Conservation (phyloP, 53 echinoderm and acorn worm species). For the Patiria pectinifera region DNA sequence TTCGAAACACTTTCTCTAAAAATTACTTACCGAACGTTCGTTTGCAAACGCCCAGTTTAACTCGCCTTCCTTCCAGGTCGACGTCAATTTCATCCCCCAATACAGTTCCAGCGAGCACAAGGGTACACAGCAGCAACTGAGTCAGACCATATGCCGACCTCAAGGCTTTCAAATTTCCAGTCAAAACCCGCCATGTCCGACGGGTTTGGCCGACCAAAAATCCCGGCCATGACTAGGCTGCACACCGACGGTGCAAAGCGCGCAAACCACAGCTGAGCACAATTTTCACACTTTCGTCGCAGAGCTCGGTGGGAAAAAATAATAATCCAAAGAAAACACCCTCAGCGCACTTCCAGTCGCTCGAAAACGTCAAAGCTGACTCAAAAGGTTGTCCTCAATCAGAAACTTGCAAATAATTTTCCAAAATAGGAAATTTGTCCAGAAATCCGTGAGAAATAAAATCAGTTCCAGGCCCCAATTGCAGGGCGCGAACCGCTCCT, state of each 20-base stretch:
- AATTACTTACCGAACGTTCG: conserved; percentile 11
- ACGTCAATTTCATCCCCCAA: conserved; percentile 3
- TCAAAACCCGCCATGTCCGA: conserved; percentile 23
- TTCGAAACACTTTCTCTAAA: background rate
- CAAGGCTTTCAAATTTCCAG: background rate
- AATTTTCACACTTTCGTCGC: background rate
- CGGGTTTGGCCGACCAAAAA: background rate
- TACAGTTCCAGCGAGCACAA: conserved; percentile 16
- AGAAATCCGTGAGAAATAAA: background rate
- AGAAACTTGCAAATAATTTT: background rate
- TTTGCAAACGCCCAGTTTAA: background rate
- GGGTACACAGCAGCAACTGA: background rate
- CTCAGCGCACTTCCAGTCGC: background rate
- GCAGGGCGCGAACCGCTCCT: background rate
- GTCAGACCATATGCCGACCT: background rate
- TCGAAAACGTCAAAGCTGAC: background rate
- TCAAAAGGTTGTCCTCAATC: background rate
- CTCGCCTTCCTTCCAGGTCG: background rate
- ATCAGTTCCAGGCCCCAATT: background rate
- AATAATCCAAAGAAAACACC: background rate
- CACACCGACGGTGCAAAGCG: background rate
- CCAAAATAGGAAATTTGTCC: background rate
- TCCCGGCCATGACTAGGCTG: conserved; percentile 15
- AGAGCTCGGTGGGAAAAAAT: background rate
- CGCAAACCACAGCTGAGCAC: background rate